phyloP scores from a whole-genome alignment of 2,113 vertebrate genomes.

The Notarius quadriscutis region DNA sequence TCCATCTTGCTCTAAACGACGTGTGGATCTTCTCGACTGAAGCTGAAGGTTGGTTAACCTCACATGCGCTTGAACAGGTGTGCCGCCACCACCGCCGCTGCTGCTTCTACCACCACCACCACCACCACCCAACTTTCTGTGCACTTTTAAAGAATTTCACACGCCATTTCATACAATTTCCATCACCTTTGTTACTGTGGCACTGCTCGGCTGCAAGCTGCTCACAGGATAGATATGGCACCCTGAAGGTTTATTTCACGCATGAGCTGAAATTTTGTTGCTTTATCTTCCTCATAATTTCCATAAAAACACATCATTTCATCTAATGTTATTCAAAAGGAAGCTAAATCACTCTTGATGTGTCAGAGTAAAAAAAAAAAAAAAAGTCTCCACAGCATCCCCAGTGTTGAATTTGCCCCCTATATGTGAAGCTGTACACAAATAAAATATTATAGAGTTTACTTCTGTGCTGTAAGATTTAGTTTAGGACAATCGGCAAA shows the following conservation, averaged over 20 bases:
- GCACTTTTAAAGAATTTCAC: conserved; percentile 19
- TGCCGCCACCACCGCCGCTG: neutral
- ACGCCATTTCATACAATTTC: conserved; percentile 25
- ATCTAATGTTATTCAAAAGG: neutral
- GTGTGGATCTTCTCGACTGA: conserved; percentile 1
- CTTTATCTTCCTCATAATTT: neutral
- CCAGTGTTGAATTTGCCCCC: neutral
- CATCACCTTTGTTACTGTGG: conserved; percentile 12
- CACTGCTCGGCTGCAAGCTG: neutral
- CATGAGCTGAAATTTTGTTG: neutral
- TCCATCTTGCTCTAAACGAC: neutral
- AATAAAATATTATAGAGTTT: neutral
- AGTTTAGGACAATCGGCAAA: neutral
- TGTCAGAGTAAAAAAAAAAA: neutral
- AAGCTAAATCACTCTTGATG: neutral
- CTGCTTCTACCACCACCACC: neutral
- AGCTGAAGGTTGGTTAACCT: conserved; percentile 27
- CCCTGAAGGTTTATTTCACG: conserved; percentile 17
- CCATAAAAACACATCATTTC: neutral
- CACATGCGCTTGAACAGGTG: neutral
- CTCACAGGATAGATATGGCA: neutral
- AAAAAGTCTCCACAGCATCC: neutral
- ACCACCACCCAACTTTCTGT: neutral
- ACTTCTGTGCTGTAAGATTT: neutral
- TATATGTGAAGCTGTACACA: neutral